Evolutionary conservation across 2,797 vertebrate species (phyloP), one percentile per base, ranked within the genome.

Genomic region (Paratrypauchen microcephalus): DNA sequence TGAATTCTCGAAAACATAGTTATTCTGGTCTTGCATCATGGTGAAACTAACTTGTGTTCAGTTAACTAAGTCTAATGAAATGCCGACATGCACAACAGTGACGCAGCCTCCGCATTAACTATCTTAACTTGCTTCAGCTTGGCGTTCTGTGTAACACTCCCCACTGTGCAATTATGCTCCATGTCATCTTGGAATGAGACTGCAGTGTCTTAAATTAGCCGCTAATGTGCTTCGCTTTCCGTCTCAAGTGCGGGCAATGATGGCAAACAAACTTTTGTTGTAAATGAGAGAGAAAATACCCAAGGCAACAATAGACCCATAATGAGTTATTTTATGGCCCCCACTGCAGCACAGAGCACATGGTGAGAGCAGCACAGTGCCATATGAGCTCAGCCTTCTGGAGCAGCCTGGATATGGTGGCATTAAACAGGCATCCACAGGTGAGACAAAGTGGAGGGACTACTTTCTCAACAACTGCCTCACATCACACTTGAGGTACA

Each of bases 131-230:
- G 32, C 45, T 73, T 21, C 26, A 75, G 64, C 52, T 57, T 73
- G 69, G 12, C 62, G 58, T 28, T 32, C 50, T 66, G 65, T 66
- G 19, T 12, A 73, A 65, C 68, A 24, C 69, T 55, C 52, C 52
- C 52, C 9, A 55, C 52, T 55, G 52, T 55, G 52, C 52, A 55
- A 23, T 55, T 55, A 21, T 55, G 21, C 52, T 55, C 52, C 52
- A n/a, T 23, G 52, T 55, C 52, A 78, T 77, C 76, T 69, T 55
- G 28, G 47, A 77, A 78, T 71, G 66, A 78, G 50, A 18, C 45
- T 74, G 18, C 26, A 72, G 39, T 9, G 54, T 74, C 77, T 80
- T 74, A 80, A 83, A 86, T 86, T 74, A 79, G 66, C 64, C 66
- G 19, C 74, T 75, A 63, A 70, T 76, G 69, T 77, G 66, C 74